Base-by-base conservation (phyloP, 2,888 invertebrate genomes). In the Chalcis sispes region DNA sequence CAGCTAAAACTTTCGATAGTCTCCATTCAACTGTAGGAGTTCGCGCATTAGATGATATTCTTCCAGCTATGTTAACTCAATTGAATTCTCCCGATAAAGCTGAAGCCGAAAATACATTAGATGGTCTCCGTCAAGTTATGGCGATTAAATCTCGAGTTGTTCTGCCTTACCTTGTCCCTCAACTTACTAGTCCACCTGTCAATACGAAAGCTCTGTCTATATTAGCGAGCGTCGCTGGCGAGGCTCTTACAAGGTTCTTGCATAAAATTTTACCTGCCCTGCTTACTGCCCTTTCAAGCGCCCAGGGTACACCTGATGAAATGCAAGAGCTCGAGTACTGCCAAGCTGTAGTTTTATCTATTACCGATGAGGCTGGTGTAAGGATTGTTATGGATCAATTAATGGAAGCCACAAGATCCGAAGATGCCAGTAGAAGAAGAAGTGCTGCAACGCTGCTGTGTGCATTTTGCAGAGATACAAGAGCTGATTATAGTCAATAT, bases 91-190 rank as follows among this genome's bases (percentile, higher is more conserved):
- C 94, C 0, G 94, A 98, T 90, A 92, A 93, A 0, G 92, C 91
- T 25, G 90, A 94, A 66, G 96, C 96, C 0, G 98, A 98, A 86
- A 95, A 95, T 85, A 96, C 98, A 10, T 91, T 99, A 79, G 99
- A 99, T 88, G 99, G 99, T 23, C 91, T 99, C 81, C 93, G 96
- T 75, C 98, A 98, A 92, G 96, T 99, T 50, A 98, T 99, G 97
- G 94, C 96, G 15, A 96, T 98, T 74, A 99, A 98, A 90, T 97
- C 98, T 0, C 92, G 96, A 81, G 98, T 97, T 0, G 98, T 99
- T 71, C 90, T 99, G 81, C 99, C 99, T 0, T 98, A 98, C 89
- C 92, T 99, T 78, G 95, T 99, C 77, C 99, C 99, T 2, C 95
- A 98, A 90, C 90, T 99, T 84, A 98, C 97, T 0, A 93, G 94